Conservation (phyloP, 2,797 vertebrate species). For the Crypturellus tataupa region DNA sequence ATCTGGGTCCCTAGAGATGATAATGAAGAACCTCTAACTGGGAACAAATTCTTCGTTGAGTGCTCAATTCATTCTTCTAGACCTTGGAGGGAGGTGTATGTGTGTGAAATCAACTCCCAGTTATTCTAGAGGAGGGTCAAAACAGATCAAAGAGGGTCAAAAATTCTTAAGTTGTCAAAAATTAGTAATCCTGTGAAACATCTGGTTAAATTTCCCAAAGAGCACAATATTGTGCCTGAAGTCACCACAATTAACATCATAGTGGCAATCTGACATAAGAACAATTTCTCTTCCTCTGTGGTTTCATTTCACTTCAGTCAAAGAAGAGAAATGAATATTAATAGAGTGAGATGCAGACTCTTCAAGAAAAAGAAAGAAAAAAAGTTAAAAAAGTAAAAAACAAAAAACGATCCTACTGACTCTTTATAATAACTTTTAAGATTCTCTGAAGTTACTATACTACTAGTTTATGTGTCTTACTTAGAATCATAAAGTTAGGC, state of each 20-base stretch:
- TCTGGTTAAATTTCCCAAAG: background rate
- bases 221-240: background rate
- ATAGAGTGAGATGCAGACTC: rapidly evolving
- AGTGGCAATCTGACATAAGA: background rate
- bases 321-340: background rate
- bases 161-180: background rate
- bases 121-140: no score
- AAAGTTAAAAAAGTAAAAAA: no score
- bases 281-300: background rate
- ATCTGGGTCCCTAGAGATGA: background rate
- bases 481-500: background rate
- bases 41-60: background rate
- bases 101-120: background rate
- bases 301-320: background rate
- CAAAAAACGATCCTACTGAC: background rate
- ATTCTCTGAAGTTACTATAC: background rate
- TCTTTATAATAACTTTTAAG: background rate
- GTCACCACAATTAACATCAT: background rate
- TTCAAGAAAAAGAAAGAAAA: background rate
- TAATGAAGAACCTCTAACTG: background rate
- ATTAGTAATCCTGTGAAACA: background rate
- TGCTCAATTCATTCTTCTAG: background rate
- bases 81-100: no score
- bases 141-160: background rate
- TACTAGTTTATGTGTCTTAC: rapidly evolving